Evolutionary conservation across 2,797 vertebrate species (phyloP), one percentile per base, ranked within the genome.

Genomic region (Alfaro cultratus): DNA sequence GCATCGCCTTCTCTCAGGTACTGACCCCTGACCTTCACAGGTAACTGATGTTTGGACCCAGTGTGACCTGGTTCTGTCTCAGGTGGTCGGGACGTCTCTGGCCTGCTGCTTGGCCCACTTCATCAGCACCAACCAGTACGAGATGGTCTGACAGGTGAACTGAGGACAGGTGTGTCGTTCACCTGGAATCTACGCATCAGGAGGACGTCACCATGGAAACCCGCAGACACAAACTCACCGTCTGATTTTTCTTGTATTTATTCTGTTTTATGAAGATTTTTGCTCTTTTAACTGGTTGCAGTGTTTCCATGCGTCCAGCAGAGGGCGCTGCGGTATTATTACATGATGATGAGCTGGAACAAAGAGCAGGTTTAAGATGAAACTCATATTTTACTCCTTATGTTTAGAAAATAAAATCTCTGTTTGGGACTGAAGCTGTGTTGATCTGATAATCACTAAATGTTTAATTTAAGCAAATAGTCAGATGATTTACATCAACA

Each of bases 121-220:
- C 95, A 98, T 99, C 95, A 97, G 96, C 88, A 95, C 97, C 94
- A 99, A 99, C 96, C 97, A 98, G 90, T 99, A 99, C 0, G 97
- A 99, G 95, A 99, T 99, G 97, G 98, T 99, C 90, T 99, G 96
- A 97, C 83, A 82, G 89, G 85, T 85, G 62, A 80, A 29, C 26
- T 41, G 46, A 29, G 26, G 53, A 6, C 13, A 62, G 5, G 39
- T 75, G 36, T 23, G 21, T 23, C 3, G 21, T 49, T 26, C 49
- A 26, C 36, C 39, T 41, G 15, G 5, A 16, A 26, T 26, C 21
- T 31, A 29, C 13, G 36, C 26, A 55, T 15, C 2, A 73, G 23
- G 78, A 72, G 13, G 72, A 2, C 18, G n/a, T 84, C 76, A n/a
- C 80, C 80, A 75, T 80, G 80, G 81, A 77, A 76, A 82, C 51